Base-by-base conservation (phyloP, 2,797 vertebrate species). In the Neosalanx taihuensis region DNA sequence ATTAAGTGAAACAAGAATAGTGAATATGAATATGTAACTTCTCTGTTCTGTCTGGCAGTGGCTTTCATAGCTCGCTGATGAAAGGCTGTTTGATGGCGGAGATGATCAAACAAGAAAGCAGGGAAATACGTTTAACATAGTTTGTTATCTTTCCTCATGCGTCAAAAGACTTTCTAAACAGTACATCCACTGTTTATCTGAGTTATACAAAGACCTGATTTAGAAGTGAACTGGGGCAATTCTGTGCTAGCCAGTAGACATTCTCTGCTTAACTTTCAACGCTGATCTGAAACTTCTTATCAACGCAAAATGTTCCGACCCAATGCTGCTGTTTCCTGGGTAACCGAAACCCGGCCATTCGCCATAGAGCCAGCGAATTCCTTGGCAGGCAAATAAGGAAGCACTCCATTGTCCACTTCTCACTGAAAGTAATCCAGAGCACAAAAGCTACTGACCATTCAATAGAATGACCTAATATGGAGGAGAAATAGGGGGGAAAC, bases 401-500 rank as follows among this genome's bases (percentile, higher is more conserved):
- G 85, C 86, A 77, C 78, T 80, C 84, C 78, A 91, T 92, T 93
- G 91, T 92, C 82, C 79, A 83, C 81, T 85, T 88, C 86, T 85
- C 76, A 84, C 81, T 72, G 69, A 77, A 83, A 89, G 86, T 72
- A 90, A 87, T 80, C 78, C 74, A 9, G 76, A 86, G 85, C 82
- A 91, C 87, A 89, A 83, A 89, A 88, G 85, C 77, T 73, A 53
- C 73, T 81, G 79, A 79, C 76, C 71, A 37, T 86, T 83, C 82
- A 78, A 86, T 83, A 84, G 80, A 60, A 70, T 61, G 78, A 75
- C 76, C 76, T 68, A 77, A 61, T 82, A 80, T 74, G 73, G 53
- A 15, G 13, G 17, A 37, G 41, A 74, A 75, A 83, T 74, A 74
- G 60, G 56, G 61, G 72, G 76, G 33, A 41, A 76, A 74, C 57